Percentiles rank a stretch among this genome's conserved stretches.
phyloP scores from a whole-genome alignment of 2,113 vertebrate species.

The Spea multiplicata region DNA sequence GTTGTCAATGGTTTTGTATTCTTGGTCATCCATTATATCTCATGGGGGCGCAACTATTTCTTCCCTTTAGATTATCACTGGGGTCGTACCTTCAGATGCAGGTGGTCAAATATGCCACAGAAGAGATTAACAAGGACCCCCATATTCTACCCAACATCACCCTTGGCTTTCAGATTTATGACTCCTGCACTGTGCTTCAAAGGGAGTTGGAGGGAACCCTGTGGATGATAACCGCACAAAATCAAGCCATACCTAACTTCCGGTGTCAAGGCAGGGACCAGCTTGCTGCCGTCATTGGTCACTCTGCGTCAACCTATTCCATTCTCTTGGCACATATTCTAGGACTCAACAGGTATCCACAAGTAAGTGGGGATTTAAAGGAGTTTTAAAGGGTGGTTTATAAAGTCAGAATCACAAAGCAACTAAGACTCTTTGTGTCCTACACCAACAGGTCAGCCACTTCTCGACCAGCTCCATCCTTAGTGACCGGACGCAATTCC shows the following conservation, averaged over 20 bases:
- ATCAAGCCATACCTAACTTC: not conserved
- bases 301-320: slow-evolving; percentile 34
- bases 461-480: slow-evolving; percentile 68
- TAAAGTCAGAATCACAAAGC: not conserved
- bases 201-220: not conserved
- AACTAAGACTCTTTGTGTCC: not conserved
- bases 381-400: not conserved
- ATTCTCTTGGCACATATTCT: slow-evolving; percentile 42
- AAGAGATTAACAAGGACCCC: not conserved
- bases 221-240: slow-evolving; percentile 26
- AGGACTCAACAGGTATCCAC: slow-evolving; percentile 35
- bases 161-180: slow-evolving; percentile 7
- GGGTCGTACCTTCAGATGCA: slow-evolving; percentile 26
- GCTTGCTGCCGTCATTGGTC: slow-evolving; percentile 42
- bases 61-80: not conserved
- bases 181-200: slow-evolving; percentile 31
- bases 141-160: slow-evolving; percentile 41
- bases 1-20: not conserved
- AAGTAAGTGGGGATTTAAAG: slow-evolving; percentile 21
- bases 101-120: slow-evolving; percentile 38
- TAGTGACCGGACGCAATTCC: slow-evolving; percentile 61
- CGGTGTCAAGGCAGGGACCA: not conserved
- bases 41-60: not conserved
- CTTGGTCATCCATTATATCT: not conserved
- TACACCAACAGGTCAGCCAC: slow-evolving; percentile 62